These are phyloP conservation scores for Nasua narica DNA, from an alignment of 2,797 vertebrate species.

Conservation along the genomic window DNA sequence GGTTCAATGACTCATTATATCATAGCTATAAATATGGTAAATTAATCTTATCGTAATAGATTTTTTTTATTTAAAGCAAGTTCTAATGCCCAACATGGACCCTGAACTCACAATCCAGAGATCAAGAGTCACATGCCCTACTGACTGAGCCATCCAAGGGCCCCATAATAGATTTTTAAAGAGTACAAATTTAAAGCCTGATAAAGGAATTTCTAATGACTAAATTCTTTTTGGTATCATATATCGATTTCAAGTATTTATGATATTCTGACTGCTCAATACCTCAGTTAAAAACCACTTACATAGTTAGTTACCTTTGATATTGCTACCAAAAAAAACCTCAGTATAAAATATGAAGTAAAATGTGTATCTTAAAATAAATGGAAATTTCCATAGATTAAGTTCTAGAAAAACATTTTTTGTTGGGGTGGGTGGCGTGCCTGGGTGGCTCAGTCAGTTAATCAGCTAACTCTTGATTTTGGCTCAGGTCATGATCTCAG, in stretches of 20 bases:
- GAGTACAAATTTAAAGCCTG: background rate
- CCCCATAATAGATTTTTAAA: background rate
- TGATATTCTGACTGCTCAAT: background rate
- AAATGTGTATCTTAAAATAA: background rate
- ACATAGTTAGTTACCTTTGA: background rate
- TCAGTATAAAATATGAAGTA: background rate
- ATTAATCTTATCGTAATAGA: background rate
- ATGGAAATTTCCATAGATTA: background rate
- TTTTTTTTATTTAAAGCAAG: background rate
- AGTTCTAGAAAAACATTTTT: background rate
- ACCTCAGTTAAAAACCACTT: background rate
- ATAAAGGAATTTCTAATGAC: constrained; percentile 23
- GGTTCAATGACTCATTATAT: background rate
- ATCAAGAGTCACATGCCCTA: background rate
- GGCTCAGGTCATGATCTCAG: background rate
- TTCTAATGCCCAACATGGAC: background rate
- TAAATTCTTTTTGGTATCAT: constrained; percentile 12
- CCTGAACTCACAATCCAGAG: background rate
- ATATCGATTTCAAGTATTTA: background rate
- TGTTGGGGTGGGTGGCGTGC: background rate
- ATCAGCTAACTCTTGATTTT: background rate
- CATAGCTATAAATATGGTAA: background rate
- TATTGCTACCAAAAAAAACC: background rate
- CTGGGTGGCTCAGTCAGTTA: background rate
- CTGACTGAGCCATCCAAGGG: background rate